Base-by-base conservation (phyloP, 2,888 invertebrate genomes). In the Caenorhabditis macrosperma region DNA sequence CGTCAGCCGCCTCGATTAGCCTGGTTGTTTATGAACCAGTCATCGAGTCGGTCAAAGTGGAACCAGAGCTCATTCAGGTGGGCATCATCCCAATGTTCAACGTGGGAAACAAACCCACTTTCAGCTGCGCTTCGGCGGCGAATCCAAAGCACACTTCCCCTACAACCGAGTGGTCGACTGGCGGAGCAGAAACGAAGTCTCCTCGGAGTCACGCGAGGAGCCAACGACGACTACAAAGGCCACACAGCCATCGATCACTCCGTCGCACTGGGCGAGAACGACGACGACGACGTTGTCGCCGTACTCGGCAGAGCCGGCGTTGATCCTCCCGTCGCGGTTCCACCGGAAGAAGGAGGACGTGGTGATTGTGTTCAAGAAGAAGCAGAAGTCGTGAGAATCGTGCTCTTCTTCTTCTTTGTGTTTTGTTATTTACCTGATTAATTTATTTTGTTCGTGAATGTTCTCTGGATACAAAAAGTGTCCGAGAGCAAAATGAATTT, bases 311-410 rank as follows among this genome's bases (percentile, higher is more conserved):
- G 57, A 77, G 28, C 81, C 81, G 3, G 81, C 81, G 6, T 28
- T 81, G 17, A 59, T 63, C 46, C 67, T 81, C 17, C 81, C 81
- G 22, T 81, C 81, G 46, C 24, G 80, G 30, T 80, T 80, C 26
- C 69, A 69, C 33, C 52, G 68, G 20, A 74, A 68, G 46, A 68
- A 76, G 22, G 75, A 72, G 35, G 66, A 80, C 50, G 69, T 80
- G 10, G 75, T 80, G 44, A 76, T 80, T 71, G 80, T 80, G n/a
- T 80, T 68, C 69, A 75, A 71, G 59, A 75, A 74, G 26, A 75
- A 76, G 46, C 61, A 76, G 67, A 63, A 63, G 48, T 64, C n/a
- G n/a, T n/a, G n/a, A n/a, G 61, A 63, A n/a, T n/a, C 20, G 22
- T 4, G 17, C 20, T 38, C 24, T 33, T n/a, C 15, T 60, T 57